A percentile compares a stretch with the other conserved stretches of the same genome.
phyloP scores from a whole-genome alignment of 2,113 vertebrate genomes.

The Oryctolagus cuniculus region mOryCun1.1 NC_091453.1:124624001-124624500 shows the following conservation, averaged over 20 bases:
- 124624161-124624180: neutral
- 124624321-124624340: neutral
- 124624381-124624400: neutral
- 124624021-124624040: neutral
- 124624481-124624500: neutral
- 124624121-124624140: neutral
- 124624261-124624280: neutral
- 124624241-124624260: neutral
- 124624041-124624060: neutral
- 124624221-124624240: neutral
- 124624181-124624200: neutral
- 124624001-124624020: neutral
- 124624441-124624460: constrained; percentile 23
- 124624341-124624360: neutral
- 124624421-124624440: neutral
- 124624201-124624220: neutral
- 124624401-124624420: neutral
- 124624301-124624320: neutral
- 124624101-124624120: neutral
- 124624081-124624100: neutral
- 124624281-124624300: neutral
- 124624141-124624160: neutral
- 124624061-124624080: neutral
- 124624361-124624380: neutral
- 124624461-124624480: neutral